Conservation (phyloP, 2,888 invertebrate genomes). For the Leptothorax acervorum region DNA sequence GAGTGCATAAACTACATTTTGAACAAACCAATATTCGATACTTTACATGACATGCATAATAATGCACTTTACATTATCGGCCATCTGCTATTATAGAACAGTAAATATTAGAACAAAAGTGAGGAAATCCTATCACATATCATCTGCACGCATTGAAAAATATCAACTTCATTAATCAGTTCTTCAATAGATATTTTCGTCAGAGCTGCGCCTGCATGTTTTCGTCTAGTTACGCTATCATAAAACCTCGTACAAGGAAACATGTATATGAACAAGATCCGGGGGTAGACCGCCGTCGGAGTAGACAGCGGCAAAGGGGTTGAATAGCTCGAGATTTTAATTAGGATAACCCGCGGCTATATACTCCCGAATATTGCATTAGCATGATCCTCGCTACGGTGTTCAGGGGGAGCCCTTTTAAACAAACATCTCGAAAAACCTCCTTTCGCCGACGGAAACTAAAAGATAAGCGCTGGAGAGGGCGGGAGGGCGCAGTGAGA, state of each 20-base stretch:
- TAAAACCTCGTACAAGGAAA: not conserved
- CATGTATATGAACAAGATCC: constrained; percentile 11
- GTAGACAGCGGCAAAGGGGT: constrained; percentile 1
- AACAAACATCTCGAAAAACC: constrained; percentile 64
- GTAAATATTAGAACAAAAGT: not conserved
- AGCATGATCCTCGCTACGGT: constrained; percentile 59
- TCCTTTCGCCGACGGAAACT: constrained; percentile 19
- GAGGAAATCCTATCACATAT: not conserved
- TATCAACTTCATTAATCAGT: not conserved
- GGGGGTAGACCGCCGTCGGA: not conserved
- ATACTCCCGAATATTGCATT: constrained; percentile 76
- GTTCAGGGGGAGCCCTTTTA: constrained; percentile 59
- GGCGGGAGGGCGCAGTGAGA: constrained; percentile 14
- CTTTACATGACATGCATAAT: not conserved
- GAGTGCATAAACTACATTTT: constrained; percentile 16
- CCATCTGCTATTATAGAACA: not conserved
- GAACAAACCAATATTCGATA: constrained; percentile 3
- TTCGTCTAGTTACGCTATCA: not conserved
- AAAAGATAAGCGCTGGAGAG: constrained; percentile 28
- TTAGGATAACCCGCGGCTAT: constrained; percentile 77
- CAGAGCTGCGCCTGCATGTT: not conserved
- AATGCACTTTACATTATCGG: not conserved
- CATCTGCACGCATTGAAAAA: not conserved
- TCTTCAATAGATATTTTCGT: not conserved
- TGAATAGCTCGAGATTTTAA: constrained; percentile 77